Evolutionary conservation across 2,113 vertebrate genomes (phyloP), one percentile per base, ranked within the genome.

Genomic region (Pedionomus torquatus): DNA sequence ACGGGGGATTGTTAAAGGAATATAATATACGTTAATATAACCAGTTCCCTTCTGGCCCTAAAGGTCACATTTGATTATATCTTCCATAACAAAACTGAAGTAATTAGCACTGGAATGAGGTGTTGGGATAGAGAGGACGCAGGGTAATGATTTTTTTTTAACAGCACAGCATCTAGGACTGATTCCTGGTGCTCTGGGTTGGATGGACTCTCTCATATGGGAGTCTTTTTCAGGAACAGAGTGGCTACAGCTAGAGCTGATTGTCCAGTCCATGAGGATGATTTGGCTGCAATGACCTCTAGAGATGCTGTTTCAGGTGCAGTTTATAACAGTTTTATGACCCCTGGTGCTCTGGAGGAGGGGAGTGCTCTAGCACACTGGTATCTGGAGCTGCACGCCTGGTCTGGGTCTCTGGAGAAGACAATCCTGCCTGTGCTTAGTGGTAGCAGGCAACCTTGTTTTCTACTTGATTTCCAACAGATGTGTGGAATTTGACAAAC

Each of bases 231-330:
- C 21, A 80, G 48, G 17, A 49, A 37, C 14, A n/a, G 37, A 57
- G 48, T 58, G n/a, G 20, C 21, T 64, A 41, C 10, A 30, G 41
- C 19, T 18, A n/a, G 46, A 43, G 33, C 21, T 48, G 52, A 31
- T 52, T 63, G 19, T 51, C 52, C 26, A 63, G 3, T 31, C 9
- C 0, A 0, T 8, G 41, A 60, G 39, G 35, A 70, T 33, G 18
- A 28, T 8, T 8, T 65, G 41, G 14, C 58, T 77, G 30, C 26
- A 52, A 48, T 10, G 37, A 69, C 26, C 9, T 63, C 58, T 14
- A 46, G n/a, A 52, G 55, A 37, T 72, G 35, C 15, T 68, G 30
- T n/a, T 78, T 72, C 17, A 25, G 37, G 26, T 39, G 43, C 17
- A 49, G 26, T 13, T 82, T 74, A 69, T 25, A 46, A 58, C 8